Evolutionary conservation across 1,140 invertebrate species (phyloP), one percentile per base, ranked within the genome.

Genomic region (Drosophila aff.): DNA sequence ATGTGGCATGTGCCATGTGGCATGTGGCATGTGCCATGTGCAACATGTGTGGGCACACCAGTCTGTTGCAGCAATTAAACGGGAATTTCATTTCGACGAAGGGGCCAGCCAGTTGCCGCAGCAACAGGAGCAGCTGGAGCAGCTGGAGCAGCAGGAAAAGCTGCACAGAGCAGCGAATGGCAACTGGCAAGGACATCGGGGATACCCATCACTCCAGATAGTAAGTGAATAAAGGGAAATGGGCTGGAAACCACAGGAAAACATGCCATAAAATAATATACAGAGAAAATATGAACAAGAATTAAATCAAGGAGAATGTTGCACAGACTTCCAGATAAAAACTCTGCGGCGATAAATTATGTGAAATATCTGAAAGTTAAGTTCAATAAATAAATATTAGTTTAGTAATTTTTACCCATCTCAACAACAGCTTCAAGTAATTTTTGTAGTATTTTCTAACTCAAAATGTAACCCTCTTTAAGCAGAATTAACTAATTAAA

Each of bases 41-140:
- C 53, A 78, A 78, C 76, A 59, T 63, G 38, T 67, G 69, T 47
- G 79, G 53, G 23, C 26, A 31, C 38, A 41, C 38, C 62, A 61
- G 38, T 44, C 73, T 77, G 53, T 68, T 36, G 57, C 55, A 62
- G 64, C 75, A 78, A 78, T 78, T 78, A 78, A 78, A 77, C 64
- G 75, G 52, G 74, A 69, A 77, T 78, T 77, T 77, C 74, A 77
- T 77, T 77, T 77, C 55, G 73, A 55, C 68, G 47, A 44, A 38
- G 38, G 23, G 23, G 46, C 23, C 62, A 41, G 38, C 62, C 58
- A 65, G 26, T 65, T 65, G 62, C 62, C 55, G 36, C 75, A 57
- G 57, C 47, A 76, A 38, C 41, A 66, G 41, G 15, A 50, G 21
- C 33, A 66, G 26, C 31, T 28, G 21, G 31, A 28, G 38, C 47